phyloP scores from a whole-genome alignment of 2,888 invertebrate species.

The Orthosia gothica region DNA sequence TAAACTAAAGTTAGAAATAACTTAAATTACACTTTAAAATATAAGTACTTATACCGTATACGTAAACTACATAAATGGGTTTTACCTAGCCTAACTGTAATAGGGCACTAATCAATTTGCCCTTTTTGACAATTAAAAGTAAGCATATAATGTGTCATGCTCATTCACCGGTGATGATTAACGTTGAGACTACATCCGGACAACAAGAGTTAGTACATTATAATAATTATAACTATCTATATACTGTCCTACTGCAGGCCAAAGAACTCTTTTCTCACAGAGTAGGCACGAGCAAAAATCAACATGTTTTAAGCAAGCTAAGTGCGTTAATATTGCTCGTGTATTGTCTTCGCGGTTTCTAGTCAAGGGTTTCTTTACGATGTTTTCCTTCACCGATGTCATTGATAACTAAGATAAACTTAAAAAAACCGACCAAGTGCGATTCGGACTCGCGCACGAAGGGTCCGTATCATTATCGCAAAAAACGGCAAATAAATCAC shows the following conservation, averaged over 20 bases:
- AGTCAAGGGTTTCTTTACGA: neutral
- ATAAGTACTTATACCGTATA: neutral
- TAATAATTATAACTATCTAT: neutral
- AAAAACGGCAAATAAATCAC: too few species aligned
- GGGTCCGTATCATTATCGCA: too few species aligned
- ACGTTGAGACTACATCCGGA: neutral
- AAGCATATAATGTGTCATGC: neutral
- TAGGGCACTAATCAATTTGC: constrained; percentile 2
- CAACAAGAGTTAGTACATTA: neutral
- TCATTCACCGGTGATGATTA: neutral
- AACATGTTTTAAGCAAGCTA: neutral
- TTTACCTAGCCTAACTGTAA: neutral
- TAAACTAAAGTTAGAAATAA: too few species aligned
- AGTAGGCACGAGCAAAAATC: neutral
- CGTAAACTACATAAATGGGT: neutral
- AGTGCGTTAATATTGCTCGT: neutral
- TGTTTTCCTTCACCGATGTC: neutral
- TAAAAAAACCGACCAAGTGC: too few species aligned
- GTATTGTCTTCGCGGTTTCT: neutral
- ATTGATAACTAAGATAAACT: neutral
- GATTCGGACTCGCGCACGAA: too few species aligned
- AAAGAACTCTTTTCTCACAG: neutral
- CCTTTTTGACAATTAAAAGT: constrained; percentile 16
- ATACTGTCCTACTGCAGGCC: neutral
- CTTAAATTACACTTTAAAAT: too few species aligned